phyloP scores from a whole-genome alignment of 2,113 vertebrate genomes.

The Sula dactylatra region DNA sequence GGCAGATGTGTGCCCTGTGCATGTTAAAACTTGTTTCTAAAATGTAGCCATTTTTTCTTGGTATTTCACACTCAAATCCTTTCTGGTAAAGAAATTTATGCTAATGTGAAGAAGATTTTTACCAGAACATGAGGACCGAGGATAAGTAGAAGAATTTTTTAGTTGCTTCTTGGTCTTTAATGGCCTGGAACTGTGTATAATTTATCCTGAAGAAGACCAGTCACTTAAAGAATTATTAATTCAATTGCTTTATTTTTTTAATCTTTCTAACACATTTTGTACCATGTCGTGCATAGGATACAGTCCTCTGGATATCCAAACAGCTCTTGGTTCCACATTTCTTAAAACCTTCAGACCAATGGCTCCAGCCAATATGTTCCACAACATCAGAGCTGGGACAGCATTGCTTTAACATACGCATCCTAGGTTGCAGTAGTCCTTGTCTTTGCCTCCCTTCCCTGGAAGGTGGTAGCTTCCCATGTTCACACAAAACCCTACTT shows the following conservation, averaged over 20 bases:
- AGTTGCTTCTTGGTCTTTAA: background rate
- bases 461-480: background rate
- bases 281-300: background rate
- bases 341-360: background rate
- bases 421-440: background rate
- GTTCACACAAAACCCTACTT: background rate
- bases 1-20: background rate
- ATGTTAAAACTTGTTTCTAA: background rate
- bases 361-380: background rate
- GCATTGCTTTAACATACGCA: background rate
- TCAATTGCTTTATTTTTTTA: background rate
- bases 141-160: background rate
- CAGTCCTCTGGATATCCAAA: background rate
- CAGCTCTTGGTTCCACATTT: background rate
- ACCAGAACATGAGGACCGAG: background rate
- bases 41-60: background rate
- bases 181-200: background rate
- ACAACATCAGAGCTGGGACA: background rate
- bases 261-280: background rate
- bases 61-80: background rate
- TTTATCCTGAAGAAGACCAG: background rate
- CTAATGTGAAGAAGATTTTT: background rate
- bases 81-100: background rate
- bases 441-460: background rate
- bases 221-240: background rate